These are phyloP conservation scores for Rallus crepitans DNA, from an alignment of 2,797 vertebrate species.

Conservation along the genomic window DNA sequence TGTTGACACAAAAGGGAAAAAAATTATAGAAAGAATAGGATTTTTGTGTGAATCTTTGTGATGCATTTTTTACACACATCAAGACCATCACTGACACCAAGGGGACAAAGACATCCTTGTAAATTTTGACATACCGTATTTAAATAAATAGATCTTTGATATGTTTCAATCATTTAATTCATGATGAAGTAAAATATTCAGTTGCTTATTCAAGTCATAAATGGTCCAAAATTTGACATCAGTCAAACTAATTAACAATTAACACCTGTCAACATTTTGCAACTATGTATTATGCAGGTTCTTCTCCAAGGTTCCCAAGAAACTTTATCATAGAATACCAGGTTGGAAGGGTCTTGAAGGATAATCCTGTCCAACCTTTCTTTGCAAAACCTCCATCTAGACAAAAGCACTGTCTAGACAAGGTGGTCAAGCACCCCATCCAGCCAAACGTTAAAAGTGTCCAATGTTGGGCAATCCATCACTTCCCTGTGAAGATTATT, in stretches of 20 bases:
- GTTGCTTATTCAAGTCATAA: not conserved
- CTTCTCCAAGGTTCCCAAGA: not conserved
- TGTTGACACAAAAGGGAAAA: not conserved
- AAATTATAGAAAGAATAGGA: not conserved
- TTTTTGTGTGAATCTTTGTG: not conserved
- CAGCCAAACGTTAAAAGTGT: too few relatives aligned
- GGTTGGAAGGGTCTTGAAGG: too few relatives aligned
- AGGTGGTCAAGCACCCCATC: too few relatives aligned
- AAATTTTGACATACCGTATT: not conserved
- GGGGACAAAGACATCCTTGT: not conserved
- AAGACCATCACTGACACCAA: not conserved
- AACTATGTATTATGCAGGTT: not conserved
- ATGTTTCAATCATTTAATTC: not conserved
- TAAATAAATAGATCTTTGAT: not conserved
- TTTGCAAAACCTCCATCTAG: too few relatives aligned
- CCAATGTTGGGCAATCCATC: too few relatives aligned
- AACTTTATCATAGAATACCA: not conserved
- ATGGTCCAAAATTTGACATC: not conserved
- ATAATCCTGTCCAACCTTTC: too few relatives aligned
- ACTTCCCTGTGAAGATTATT: too few relatives aligned
- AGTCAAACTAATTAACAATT: not conserved
- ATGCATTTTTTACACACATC: not conserved
- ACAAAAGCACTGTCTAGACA: too few relatives aligned
- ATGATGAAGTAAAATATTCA: not conserved
- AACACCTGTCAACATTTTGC: not conserved